Conservation (phyloP, 2,113 vertebrate genomes). For the Stercorarius parasiticus region DNA sequence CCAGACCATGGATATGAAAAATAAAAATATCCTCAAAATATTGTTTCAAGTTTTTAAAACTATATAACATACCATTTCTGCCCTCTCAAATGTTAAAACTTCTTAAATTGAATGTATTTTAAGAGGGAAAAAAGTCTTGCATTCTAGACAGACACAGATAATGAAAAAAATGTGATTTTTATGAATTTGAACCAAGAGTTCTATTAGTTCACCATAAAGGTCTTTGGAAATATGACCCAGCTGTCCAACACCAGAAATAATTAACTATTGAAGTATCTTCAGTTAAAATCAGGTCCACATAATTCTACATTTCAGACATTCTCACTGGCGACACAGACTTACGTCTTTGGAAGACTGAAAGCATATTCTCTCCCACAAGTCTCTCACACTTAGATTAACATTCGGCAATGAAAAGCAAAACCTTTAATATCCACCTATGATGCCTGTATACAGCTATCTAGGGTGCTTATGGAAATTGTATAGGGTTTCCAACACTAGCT, state of each 20-base stretch:
- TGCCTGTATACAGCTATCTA: neutral
- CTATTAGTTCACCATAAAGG: neutral
- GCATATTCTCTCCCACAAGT: neutral
- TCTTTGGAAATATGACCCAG: neutral
- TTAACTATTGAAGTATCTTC: neutral
- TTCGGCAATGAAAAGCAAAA: neutral
- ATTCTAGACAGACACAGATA: neutral
- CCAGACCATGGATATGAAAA: neutral
- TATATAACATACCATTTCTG: neutral
- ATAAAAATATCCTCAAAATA: neutral
- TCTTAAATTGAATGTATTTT: neutral
- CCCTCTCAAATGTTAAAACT: neutral
- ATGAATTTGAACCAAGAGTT: neutral
- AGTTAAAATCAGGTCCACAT: neutral
- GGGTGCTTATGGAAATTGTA: neutral
- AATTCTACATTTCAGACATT: neutral
- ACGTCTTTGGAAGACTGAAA: neutral
- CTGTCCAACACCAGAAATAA: neutral
- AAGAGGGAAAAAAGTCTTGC: neutral
- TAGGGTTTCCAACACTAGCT: neutral
- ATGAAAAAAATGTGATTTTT: neutral
- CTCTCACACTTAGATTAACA: neutral
- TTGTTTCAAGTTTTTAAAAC: neutral
- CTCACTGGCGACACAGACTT: neutral
- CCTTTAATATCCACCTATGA: neutral